Conservation (phyloP, 1,140 invertebrate species). For the Panagrolaimus sp. region DNA sequence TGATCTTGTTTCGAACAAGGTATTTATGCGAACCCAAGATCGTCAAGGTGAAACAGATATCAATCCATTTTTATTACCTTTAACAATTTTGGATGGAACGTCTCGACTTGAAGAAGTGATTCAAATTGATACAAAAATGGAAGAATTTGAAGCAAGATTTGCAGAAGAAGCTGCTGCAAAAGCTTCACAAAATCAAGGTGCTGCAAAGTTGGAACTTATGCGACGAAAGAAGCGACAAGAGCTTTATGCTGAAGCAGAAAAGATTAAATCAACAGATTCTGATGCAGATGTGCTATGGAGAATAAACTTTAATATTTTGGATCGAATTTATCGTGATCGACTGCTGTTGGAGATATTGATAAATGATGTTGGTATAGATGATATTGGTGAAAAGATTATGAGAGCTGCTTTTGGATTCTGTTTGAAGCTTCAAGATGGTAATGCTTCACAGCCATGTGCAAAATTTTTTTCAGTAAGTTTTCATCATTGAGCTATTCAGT, state of each 20-base stretch:
- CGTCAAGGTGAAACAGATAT: not conserved
- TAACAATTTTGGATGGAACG: not conserved
- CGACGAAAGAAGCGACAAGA: not conserved
- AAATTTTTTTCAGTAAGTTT: slow-evolving; percentile 4
- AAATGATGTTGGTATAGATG: slow-evolving; percentile 4
- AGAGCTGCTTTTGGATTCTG: not conserved
- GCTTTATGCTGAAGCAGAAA: slow-evolving; percentile 2
- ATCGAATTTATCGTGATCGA: slow-evolving; percentile 13
- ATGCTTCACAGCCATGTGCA: not conserved
- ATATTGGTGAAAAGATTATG: slow-evolving; percentile 7
- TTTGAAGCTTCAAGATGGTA: slow-evolving; percentile 2
- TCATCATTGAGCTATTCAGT: not conserved
- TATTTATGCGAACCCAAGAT: not conserved
- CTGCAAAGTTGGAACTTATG: not conserved
- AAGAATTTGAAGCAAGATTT: not conserved
- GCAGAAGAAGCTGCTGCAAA: not conserved
- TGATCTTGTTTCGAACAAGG: not conserved
- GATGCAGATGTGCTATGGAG: not conserved
- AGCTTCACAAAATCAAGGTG: not conserved
- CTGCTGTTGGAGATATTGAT: not conserved
- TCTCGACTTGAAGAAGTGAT: not conserved
- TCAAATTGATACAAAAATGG: not conserved
- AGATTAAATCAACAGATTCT: not conserved
- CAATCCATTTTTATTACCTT: not conserved
- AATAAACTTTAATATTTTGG: slow-evolving; percentile 11